Evolutionary conservation across 1,140 invertebrate species (phyloP).

Genomic region (Drosophila lacertosa): DNA sequence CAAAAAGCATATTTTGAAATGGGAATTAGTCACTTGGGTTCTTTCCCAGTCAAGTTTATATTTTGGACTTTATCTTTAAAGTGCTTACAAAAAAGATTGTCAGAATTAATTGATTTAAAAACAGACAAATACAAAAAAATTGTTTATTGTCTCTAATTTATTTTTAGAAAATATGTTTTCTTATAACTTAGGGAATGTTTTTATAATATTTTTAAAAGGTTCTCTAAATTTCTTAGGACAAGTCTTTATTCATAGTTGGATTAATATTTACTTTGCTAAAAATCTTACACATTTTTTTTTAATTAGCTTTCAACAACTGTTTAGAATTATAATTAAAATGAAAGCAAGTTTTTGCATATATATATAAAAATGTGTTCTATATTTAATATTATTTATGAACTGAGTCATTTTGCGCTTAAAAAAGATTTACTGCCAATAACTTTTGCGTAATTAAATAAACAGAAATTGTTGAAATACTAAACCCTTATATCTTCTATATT

Average conservation of each 20-base stretch:
- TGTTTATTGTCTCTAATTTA: too few species aligned
- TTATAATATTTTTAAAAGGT: too few species aligned
- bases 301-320: too few species aligned
- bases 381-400: neutral
- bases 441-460: neutral
- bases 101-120: too few species aligned
- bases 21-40: neutral
- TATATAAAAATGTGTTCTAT: neutral
- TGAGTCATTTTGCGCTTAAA: neutral
- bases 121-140: too few species aligned
- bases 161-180: too few species aligned
- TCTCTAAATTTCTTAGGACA: too few species aligned
- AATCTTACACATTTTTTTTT: neutral
- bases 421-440: too few species aligned
- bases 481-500: neutral
- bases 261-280: neutral
- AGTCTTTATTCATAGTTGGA: too few species aligned
- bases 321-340: neutral
- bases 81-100: too few species aligned
- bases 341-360: neutral
- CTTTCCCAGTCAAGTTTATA: neutral
- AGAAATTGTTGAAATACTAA: neutral
- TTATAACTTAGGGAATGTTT: too few species aligned
- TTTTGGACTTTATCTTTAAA: too few species aligned
- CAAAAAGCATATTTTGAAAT: conserved; percentile 17